Conservation (phyloP, 2,113 vertebrate genomes). For the Elgaria multicarinata region DNA sequence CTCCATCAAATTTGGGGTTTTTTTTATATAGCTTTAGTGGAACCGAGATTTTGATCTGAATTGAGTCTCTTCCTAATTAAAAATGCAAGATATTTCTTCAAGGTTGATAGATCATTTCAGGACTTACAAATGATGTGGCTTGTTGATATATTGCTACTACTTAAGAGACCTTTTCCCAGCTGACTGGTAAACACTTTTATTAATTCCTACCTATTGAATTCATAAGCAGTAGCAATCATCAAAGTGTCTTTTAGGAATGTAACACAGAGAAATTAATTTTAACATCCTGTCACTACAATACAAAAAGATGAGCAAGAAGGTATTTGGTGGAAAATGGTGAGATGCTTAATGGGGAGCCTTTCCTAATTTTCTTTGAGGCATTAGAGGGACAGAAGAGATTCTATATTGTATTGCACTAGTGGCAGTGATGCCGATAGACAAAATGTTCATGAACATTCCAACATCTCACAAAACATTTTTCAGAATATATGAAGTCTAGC, state of each 20-base stretch:
- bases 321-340: background rate
- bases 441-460: background rate
- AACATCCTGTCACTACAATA: background rate
- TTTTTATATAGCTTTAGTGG: background rate
- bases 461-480: background rate
- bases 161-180: slow-evolving; percentile 6
- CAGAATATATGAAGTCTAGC: background rate
- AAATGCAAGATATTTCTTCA: background rate
- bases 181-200: slow-evolving; percentile 9
- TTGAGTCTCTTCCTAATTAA: background rate
- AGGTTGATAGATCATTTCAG: background rate
- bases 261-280: slow-evolving; percentile 16
- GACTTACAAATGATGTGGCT: slow-evolving; percentile 14
- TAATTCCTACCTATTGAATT: slow-evolving; percentile 25
- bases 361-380: background rate
- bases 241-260: slow-evolving; percentile 1
- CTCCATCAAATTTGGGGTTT: background rate
- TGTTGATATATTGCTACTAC: background rate
- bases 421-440: background rate
- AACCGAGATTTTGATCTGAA: slow-evolving; percentile 7
- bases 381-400: background rate
- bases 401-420: background rate
- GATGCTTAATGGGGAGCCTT: background rate
- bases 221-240: slow-evolving; percentile 11
- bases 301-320: background rate